Evolutionary conservation across 2,888 invertebrate species (phyloP).

Genomic region (Pachliopta kotzebuea): DNA sequence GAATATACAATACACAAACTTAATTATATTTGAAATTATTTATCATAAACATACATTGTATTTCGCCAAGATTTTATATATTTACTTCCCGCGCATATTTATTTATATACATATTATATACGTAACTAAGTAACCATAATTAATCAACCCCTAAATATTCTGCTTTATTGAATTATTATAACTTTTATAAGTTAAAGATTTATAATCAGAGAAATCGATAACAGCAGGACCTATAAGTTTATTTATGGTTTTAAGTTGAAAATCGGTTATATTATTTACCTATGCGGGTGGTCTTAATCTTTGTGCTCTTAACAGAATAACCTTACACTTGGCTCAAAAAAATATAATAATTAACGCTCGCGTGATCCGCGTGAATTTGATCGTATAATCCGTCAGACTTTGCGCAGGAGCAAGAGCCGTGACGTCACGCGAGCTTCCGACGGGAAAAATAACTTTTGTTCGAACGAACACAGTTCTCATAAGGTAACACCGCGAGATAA

Average conservation of each 20-base stretch:
- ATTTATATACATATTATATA: background rate
- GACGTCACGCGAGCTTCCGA: slow-evolving; percentile 58
- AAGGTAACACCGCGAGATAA: background rate
- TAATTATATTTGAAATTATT: too few species aligned
- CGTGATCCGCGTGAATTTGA: slow-evolving; percentile 49
- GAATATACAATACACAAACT: too few species aligned
- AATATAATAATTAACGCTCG: slow-evolving; percentile 44
- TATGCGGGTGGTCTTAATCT: slow-evolving; percentile 8
- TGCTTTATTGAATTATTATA: too few species aligned
- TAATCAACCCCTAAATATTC: slow-evolving; percentile 4
- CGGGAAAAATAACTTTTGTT: slow-evolving; percentile 44
- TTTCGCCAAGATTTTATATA: too few species aligned
- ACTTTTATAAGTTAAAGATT: background rate
- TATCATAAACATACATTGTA: too few species aligned
- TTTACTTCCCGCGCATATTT: too few species aligned
- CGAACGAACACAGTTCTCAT: slow-evolving; percentile 20
- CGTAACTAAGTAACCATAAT: slow-evolving; percentile 12
- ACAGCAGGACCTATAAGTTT: background rate
- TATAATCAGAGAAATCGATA: background rate
- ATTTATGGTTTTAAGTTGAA: background rate
- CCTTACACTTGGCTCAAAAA: slow-evolving; percentile 40
- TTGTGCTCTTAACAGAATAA: slow-evolving; percentile 34
- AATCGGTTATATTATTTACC: background rate
- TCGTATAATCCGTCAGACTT: slow-evolving; percentile 54
- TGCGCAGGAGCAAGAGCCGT: slow-evolving; percentile 50